These are phyloP conservation scores for Caenorhabditis drosophilae DNA, from an alignment of 2,888 invertebrate species.

Conservation along the genomic window DNA sequence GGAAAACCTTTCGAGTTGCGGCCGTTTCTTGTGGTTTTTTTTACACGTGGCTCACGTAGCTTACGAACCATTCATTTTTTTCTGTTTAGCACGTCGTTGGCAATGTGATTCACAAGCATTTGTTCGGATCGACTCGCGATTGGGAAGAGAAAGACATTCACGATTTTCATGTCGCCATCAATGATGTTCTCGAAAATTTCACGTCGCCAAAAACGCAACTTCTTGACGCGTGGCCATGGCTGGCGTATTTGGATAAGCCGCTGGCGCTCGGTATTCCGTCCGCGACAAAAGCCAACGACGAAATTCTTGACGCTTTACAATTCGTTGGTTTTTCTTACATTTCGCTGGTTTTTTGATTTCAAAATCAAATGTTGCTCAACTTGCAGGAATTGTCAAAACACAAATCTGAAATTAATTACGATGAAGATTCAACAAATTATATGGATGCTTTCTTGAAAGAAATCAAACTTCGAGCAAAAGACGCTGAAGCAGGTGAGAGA, in stretches of 20 bases:
- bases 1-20: slow-evolving; percentile 33
- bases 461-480: slow-evolving; percentile 37
- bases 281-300: slow-evolving; percentile 39
- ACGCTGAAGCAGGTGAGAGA: slow-evolving; percentile 13
- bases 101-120: slow-evolving; percentile 45
- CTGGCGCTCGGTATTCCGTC: slow-evolving; percentile 35
- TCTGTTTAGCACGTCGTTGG: slow-evolving; percentile 41
- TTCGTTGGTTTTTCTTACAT: slow-evolving; percentile 11
- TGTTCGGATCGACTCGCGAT: slow-evolving; percentile 43
- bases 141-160: slow-evolving; percentile 43
- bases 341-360: too few species aligned
- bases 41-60: background rate
- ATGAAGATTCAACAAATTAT: slow-evolving; percentile 44
- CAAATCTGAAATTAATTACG: slow-evolving; percentile 42
- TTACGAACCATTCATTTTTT: background rate
- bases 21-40: slow-evolving; percentile 33
- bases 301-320: slow-evolving; percentile 33
- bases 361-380: too few species aligned
- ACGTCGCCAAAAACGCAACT: slow-evolving; percentile 44
- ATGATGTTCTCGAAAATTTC: slow-evolving; percentile 43
- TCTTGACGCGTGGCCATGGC: slow-evolving; percentile 41
- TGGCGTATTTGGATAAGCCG: slow-evolving; percentile 40
- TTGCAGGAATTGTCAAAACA: slow-evolving; percentile 34
- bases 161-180: slow-evolving; percentile 40
- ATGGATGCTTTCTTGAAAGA: slow-evolving; percentile 47